Evolutionary conservation across 2,888 invertebrate genomes (phyloP).

Genomic region (Patella caerulea): DNA sequence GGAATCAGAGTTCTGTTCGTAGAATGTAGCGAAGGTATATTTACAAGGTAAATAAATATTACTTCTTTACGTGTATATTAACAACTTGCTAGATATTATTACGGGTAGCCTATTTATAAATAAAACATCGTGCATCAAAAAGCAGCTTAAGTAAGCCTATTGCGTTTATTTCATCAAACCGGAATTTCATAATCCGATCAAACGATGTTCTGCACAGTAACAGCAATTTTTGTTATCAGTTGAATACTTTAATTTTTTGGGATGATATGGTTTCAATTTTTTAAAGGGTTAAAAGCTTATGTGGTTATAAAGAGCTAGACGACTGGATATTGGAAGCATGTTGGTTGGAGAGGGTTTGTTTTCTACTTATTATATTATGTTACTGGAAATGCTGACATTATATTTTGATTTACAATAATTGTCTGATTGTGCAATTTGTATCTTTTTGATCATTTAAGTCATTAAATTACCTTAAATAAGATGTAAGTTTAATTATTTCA

Average conservation of each 20-base stretch:
- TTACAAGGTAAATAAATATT: too few relatives aligned
- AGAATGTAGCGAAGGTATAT: neutral
- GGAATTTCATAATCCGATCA: too few relatives aligned
- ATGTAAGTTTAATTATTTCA: conserved; percentile 8
- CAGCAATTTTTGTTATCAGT: too few relatives aligned
- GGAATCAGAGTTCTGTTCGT: neutral
- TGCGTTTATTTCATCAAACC: too few relatives aligned
- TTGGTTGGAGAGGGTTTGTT: conserved; percentile 43
- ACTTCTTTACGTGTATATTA: too few relatives aligned
- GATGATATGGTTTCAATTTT: neutral
- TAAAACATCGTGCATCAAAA: too few relatives aligned
- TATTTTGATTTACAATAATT: neutral
- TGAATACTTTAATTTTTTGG: too few relatives aligned
- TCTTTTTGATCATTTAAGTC: neutral
- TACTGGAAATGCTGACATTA: neutral
- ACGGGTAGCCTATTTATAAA: too few relatives aligned
- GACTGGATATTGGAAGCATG: conserved; percentile 60
- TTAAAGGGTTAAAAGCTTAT: neutral
- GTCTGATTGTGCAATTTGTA: neutral
- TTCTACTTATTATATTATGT: conserved; percentile 1
- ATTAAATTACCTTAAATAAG: neutral
- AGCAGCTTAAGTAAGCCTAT: too few relatives aligned
- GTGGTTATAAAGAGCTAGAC: conserved; percentile 18
- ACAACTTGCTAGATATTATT: too few relatives aligned
- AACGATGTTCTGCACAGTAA: too few relatives aligned